Percentiles rank a stretch among this genome's conserved stretches.
Evolutionary conservation across 2,797 vertebrate species (phyloP).

Genomic region (Coranthus polyacanthus): DNA sequence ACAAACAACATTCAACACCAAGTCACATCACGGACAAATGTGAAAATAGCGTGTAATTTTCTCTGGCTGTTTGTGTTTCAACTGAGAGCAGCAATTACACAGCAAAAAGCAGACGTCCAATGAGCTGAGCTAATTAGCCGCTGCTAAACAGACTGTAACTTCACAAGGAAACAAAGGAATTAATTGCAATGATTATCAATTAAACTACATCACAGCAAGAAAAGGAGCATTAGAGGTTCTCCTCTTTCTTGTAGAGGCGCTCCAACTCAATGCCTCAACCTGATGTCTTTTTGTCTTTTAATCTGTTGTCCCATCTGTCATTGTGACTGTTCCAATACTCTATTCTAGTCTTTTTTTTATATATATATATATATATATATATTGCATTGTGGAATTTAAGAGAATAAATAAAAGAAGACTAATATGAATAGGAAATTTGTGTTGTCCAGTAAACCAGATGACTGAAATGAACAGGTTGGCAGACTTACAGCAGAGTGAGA

Average conservation of each 20-base stretch:
- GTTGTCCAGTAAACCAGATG: conserved; percentile 13
- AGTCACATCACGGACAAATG: conserved; percentile 30
- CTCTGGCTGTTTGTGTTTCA: conserved; percentile 60
- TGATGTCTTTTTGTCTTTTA: conserved; percentile 52
- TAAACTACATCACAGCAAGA: conserved; percentile 59
- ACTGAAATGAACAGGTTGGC: conserved; percentile 12
- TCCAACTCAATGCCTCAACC: conserved; percentile 36
- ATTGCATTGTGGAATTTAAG: conserved; percentile 12
- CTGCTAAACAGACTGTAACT: conserved; percentile 62
- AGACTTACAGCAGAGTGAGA: not conserved
- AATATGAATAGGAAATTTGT: conserved; percentile 8
- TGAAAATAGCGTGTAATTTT: conserved; percentile 61
- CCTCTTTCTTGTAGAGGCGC: conserved; percentile 21
- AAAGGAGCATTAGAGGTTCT: conserved; percentile 28
- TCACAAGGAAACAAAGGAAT: conserved; percentile 65
- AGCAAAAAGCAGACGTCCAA: conserved; percentile 54
- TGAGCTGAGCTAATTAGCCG: conserved; percentile 65
- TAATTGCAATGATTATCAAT: conserved; percentile 79
- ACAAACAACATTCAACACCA: not conserved
- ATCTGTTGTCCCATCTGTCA: conserved; percentile 55
- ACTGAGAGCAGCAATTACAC: conserved; percentile 70
- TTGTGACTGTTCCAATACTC: conserved; percentile 25
- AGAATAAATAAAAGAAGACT: conserved; percentile 4
- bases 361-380: conserved; percentile 25
- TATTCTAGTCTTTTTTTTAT: conserved; percentile 9